Conservation (phyloP, 2,797 vertebrate genomes). For the Triplophysa bombifrons region DNA sequence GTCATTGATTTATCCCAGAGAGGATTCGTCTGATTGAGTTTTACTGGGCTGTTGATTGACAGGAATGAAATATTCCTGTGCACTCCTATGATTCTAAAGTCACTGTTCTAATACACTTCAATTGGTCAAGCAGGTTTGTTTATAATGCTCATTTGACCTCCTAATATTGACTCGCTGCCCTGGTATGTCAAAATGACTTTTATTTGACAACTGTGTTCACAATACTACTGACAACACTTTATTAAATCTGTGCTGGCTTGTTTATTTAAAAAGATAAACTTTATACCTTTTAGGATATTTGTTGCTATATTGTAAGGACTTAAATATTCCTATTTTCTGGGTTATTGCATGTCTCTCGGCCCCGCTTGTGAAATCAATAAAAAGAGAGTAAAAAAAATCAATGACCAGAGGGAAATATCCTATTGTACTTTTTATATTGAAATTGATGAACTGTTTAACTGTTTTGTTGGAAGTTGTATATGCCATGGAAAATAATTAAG, state of each 20-base stretch:
- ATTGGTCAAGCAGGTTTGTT: conserved; percentile 38
- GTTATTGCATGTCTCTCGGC: conserved; percentile 45
- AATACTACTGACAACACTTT: conserved; percentile 18
- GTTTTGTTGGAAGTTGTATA: too few relatives aligned
- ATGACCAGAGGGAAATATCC: conserved; percentile 56
- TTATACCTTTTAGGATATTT: conserved; percentile 13
- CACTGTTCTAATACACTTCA: conserved; percentile 30
- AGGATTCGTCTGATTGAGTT: conserved; percentile 27
- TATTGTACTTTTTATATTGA: neutral
- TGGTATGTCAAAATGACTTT: conserved; percentile 43
- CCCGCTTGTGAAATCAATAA: conserved; percentile 50
- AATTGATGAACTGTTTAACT: neutral
- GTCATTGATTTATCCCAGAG: conserved; percentile 43
- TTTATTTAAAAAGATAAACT: conserved; percentile 19
- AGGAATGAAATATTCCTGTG: conserved; percentile 37
- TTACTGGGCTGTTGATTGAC: conserved; percentile 40
- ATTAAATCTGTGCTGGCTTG: conserved; percentile 31
- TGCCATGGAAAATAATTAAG: too few relatives aligned
- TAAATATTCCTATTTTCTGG: neutral
- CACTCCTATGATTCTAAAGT: conserved; percentile 27
- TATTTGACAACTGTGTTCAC: conserved; percentile 43
- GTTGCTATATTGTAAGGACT: neutral
- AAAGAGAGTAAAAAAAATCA: conserved; percentile 51
- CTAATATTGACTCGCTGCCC: conserved; percentile 31
- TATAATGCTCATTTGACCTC: conserved; percentile 41